Conservation (phyloP, 2,888 invertebrate genomes). For the Cerceris rybyensis region DNA sequence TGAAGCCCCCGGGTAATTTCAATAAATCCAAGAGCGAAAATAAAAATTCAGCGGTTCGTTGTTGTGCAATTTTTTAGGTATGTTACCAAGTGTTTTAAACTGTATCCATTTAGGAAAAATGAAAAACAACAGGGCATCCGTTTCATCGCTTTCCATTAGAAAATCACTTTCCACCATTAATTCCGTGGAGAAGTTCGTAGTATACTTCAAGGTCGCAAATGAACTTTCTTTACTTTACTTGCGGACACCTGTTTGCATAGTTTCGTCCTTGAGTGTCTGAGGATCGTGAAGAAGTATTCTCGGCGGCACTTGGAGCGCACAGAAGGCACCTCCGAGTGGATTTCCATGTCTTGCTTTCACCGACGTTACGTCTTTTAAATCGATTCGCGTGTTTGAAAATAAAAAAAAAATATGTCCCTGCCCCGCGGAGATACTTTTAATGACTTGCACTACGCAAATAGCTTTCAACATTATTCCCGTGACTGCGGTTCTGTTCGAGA, state of each 20-base stretch:
- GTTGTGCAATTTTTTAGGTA: too few species aligned
- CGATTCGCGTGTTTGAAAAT: conserved; percentile 47
- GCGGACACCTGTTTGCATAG: conserved; percentile 58
- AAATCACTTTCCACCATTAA: conserved; percentile 24
- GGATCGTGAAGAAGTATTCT: conserved; percentile 48
- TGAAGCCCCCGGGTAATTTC: too few species aligned
- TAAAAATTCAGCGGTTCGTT: too few species aligned
- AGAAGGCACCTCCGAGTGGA: conserved; percentile 54
- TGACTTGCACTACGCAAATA: neutral
- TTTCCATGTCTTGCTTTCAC: conserved; percentile 63
- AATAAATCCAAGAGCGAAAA: too few species aligned
- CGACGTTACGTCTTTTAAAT: conserved; percentile 51
- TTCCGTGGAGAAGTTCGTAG: conserved; percentile 29
- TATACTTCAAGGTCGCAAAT: conserved; percentile 45
- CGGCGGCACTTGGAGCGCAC: conserved; percentile 38
- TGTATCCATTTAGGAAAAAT: neutral
- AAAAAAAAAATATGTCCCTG: neutral
- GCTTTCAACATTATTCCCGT: neutral
- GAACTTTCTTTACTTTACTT: conserved; percentile 44
- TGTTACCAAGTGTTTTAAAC: neutral
- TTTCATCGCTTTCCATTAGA: neutral
- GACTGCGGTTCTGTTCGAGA: too few species aligned
- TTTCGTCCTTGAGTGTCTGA: conserved; percentile 58
- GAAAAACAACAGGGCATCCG: neutral
- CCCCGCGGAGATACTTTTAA: neutral